Evolutionary conservation across 2,888 invertebrate genomes (phyloP).

Genomic region (Meliscaeva auricollis): DNA sequence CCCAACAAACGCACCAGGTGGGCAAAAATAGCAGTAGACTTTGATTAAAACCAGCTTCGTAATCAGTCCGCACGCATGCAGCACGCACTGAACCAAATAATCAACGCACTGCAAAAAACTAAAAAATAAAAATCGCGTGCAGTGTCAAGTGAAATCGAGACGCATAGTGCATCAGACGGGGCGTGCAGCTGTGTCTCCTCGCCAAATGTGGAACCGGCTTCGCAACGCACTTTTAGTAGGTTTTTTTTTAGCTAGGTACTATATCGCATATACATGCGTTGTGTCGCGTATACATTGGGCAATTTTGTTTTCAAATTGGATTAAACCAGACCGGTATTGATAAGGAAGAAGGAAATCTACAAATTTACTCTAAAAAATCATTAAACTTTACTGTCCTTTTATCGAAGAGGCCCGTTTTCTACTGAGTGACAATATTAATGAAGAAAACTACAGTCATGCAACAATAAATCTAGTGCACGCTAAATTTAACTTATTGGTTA

Average conservation of each 20-base stretch:
- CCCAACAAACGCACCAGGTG: slow-evolving; percentile 74
- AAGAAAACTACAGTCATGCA: no score
- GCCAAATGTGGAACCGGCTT: slow-evolving; percentile 61
- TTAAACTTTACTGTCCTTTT: no score
- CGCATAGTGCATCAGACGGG: slow-evolving; percentile 37
- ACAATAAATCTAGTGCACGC: no score
- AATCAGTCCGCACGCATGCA: slow-evolving; percentile 70
- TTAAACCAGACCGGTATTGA: neutral
- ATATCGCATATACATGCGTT: slow-evolving; percentile 25
- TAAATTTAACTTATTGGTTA: no score
- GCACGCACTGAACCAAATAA: slow-evolving; percentile 64
- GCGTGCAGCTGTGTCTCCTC: slow-evolving; percentile 37
- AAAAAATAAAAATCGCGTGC: slow-evolving; percentile 27
- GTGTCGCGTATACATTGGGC: neutral
- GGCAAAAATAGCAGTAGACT: slow-evolving; percentile 57
- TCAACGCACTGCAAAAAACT: slow-evolving; percentile 18
- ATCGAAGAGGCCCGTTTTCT: no score
- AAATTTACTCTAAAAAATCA: no score
- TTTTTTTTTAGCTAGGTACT: no score
- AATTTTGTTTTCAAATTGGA: neutral
- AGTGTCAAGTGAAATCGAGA: slow-evolving; percentile 75
- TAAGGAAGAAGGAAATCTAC: no score
- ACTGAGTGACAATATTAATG: no score
- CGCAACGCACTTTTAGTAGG: slow-evolving; percentile 37
- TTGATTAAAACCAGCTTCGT: slow-evolving; percentile 66